Conservation (phyloP, 1,140 invertebrate genomes). For the Aphis craccivora region DNA sequence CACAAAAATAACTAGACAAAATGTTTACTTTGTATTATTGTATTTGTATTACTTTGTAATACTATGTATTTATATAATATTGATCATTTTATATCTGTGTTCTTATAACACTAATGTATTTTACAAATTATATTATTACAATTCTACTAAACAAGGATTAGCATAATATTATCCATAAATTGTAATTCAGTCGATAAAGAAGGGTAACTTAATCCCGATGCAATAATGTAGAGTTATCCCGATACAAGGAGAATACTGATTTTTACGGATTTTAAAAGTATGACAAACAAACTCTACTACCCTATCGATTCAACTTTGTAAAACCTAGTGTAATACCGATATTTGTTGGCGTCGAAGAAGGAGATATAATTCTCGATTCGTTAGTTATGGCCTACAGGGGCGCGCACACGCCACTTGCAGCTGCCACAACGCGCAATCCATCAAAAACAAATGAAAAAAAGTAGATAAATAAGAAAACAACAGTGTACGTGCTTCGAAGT, state of each 20-base stretch:
- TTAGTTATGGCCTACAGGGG: not conserved
- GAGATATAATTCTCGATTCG: conserved; percentile 15
- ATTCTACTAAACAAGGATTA: not conserved
- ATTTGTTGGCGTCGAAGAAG: not conserved
- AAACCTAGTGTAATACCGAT: conserved; percentile 1
- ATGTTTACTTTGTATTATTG: not conserved
- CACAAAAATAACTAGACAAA: not conserved
- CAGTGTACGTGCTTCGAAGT: conserved; percentile 33
- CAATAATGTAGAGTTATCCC: not conserved
- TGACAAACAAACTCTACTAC: not conserved
- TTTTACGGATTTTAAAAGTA: not conserved
- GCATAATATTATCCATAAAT: conserved; percentile 13
- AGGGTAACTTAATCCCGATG: not conserved
- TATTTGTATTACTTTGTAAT: no score
- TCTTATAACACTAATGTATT: not conserved
- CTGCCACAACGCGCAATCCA: conserved; percentile 1
- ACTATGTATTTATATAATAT: not conserved
- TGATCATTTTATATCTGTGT: not conserved
- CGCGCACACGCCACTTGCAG: not conserved
- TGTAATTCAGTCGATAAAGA: not conserved
- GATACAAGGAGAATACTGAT: conserved; percentile 24
- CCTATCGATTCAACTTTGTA: not conserved
- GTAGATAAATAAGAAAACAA: conserved; percentile 20
- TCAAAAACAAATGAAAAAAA: conserved; percentile 33
- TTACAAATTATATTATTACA: not conserved